phyloP scores from a whole-genome alignment of 2,113 vertebrate species.

The Odontophorus gujanensis region DNA sequence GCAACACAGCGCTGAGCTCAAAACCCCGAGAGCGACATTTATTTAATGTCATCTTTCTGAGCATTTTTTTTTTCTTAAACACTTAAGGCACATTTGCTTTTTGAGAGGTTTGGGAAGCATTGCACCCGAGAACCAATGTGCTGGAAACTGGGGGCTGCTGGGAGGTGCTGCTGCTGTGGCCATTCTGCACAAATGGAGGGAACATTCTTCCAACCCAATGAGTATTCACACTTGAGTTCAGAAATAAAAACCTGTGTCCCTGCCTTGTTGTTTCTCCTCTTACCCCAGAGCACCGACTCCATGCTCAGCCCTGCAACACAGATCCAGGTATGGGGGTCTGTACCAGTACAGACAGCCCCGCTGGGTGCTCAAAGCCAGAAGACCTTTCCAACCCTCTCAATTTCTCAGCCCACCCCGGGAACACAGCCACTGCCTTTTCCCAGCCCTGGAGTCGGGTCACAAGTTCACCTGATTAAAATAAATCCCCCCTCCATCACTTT shows the following conservation, averaged over 20 bases:
- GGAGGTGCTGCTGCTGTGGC: neutral
- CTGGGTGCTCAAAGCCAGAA: fast-evolving
- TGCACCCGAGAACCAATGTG: neutral
- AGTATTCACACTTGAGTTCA: neutral
- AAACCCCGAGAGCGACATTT: neutral
- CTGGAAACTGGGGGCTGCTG: neutral
- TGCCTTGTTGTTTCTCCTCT: neutral
- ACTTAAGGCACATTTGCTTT: neutral
- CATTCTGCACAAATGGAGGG: neutral
- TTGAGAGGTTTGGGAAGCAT: neutral
- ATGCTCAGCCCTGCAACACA: fast-evolving
- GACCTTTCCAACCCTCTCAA: neutral
- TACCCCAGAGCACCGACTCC: neutral
- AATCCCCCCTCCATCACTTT: neutral
- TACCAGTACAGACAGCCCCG: fast-evolving
- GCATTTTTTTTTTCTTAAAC: neutral
- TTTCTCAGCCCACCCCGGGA: neutral
- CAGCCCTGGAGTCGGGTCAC: neutral
- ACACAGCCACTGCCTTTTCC: neutral
- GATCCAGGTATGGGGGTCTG: fast-evolving
- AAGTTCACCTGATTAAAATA: neutral
- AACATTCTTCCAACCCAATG: neutral
- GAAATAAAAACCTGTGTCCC: neutral
- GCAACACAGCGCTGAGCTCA: neutral
- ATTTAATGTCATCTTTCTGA: neutral